Evolutionary conservation across 2,888 invertebrate genomes (phyloP).

Genomic region (Pammene fasciana): DNA sequence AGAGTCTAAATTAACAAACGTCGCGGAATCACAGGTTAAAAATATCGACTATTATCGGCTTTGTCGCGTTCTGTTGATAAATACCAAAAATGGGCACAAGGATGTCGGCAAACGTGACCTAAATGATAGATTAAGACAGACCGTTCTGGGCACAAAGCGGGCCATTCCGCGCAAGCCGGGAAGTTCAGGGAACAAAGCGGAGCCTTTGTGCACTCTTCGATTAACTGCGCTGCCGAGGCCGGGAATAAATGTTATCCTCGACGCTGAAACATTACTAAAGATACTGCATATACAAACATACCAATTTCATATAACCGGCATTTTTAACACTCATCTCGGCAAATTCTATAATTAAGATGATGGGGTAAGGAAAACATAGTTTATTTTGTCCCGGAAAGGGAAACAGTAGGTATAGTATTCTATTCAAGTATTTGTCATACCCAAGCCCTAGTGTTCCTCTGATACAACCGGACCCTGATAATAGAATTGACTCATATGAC

Average conservation of each 20-base stretch:
- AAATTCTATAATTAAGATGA: too few relatives aligned
- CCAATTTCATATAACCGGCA: too few relatives aligned
- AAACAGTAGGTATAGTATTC: too few relatives aligned
- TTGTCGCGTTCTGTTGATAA: neutral
- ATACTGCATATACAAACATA: neutral
- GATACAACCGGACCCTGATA: too few relatives aligned
- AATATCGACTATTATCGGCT: neutral
- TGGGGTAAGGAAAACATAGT: too few relatives aligned
- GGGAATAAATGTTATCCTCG: conserved; percentile 1
- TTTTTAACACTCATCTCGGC: too few relatives aligned
- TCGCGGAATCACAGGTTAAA: neutral
- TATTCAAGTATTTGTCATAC: too few relatives aligned
- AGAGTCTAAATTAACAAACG: neutral
- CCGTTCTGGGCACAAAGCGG: conserved; percentile 20
- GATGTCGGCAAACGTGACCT: conserved; percentile 14
- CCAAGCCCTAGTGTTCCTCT: too few relatives aligned
- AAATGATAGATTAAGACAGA: conserved; percentile 29
- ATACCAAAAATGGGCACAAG: neutral
- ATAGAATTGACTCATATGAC: too few relatives aligned
- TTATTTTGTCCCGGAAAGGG: too few relatives aligned
- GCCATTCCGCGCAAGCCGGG: conserved; percentile 14
- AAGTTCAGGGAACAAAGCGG: conserved; percentile 13
- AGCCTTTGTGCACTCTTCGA: conserved; percentile 25
- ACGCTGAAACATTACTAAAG: neutral
- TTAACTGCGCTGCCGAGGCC: conserved; percentile 1